Percentiles rank a stretch among this genome's conserved stretches.
Conservation (phyloP, 2,888 invertebrate genomes). For the Pammene aurita region DNA sequence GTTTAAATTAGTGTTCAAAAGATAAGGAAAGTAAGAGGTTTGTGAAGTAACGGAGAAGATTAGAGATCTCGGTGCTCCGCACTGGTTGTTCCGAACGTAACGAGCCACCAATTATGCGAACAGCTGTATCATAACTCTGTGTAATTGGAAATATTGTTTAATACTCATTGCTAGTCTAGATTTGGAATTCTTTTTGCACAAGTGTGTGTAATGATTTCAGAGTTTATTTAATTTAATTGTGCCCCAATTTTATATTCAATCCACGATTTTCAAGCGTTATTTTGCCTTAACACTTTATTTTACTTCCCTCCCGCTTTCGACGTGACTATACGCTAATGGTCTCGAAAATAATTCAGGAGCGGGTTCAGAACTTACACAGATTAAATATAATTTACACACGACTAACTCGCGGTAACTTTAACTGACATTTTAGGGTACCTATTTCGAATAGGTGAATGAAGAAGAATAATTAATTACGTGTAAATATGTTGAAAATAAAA, state of each 20-base stretch:
- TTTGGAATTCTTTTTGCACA: conserved; percentile 19
- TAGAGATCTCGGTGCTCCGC: conserved; percentile 26
- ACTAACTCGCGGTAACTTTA: background rate
- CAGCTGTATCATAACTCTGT: conserved; percentile 18
- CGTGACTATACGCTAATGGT: conserved; percentile 5
- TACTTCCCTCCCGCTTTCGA: background rate
- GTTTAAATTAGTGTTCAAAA: background rate
- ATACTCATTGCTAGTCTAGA: conserved; percentile 6
- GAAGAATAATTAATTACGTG: background rate
- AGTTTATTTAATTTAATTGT: background rate
- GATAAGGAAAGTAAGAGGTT: background rate
- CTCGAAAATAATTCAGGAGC: background rate
- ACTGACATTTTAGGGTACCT: background rate
- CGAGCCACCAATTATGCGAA: conserved; percentile 22
- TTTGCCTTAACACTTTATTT: background rate
- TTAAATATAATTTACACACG: background rate
- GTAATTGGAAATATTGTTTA: conserved; percentile 32
- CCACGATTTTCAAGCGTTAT: background rate
- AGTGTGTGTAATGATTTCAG: background rate
- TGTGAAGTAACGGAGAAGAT: conserved; percentile 16
- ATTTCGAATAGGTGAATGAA: background rate
- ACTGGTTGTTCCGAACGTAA: conserved; percentile 25
- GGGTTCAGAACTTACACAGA: background rate
- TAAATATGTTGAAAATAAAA: no score
- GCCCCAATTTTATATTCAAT: background rate